A percentile compares a stretch with the other conserved stretches of the same genome.
Evolutionary conservation across 2,888 invertebrate genomes (phyloP).

Genomic region (Lacanobia wlatinum): DNA sequence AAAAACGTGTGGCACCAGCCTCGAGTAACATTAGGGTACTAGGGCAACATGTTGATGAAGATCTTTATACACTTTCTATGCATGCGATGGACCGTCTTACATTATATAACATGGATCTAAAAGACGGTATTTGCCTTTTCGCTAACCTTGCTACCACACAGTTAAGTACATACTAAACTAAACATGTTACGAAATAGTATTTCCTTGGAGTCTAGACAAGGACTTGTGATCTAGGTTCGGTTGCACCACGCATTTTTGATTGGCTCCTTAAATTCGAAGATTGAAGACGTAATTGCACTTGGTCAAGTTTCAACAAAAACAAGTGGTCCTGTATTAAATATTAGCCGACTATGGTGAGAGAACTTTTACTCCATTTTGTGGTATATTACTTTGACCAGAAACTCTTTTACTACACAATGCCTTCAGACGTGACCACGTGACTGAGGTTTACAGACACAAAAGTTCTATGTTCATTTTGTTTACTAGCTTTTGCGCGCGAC

Average conservation of each 20-base stretch:
- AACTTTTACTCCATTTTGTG: background rate
- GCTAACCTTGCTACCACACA: conserved; percentile 35
- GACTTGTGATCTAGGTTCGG: conserved; percentile 39
- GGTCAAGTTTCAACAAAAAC: no score
- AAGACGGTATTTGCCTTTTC: conserved; percentile 28
- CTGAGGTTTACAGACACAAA: background rate
- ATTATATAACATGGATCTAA: background rate
- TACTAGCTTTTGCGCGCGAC: no score
- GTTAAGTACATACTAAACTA: conserved; percentile 46
- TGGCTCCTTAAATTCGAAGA: background rate
- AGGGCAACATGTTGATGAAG: no score
- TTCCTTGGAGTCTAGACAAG: conserved; percentile 47
- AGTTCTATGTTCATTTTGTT: no score
- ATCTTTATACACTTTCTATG: background rate
- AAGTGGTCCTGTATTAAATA: no score
- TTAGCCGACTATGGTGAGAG: background rate
- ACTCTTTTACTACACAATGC: background rate
- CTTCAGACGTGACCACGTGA: background rate
- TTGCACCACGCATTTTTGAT: conserved; percentile 30
- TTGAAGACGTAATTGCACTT: background rate
- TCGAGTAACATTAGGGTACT: no score
- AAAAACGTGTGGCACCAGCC: no score
- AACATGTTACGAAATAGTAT: conserved; percentile 37
- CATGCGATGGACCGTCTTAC: no score
- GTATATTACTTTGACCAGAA: background rate